These are phyloP conservation scores for Ptychobarbus kaznakovi DNA, from an alignment of 2,797 vertebrate genomes.

Conservation along the genomic window DNA sequence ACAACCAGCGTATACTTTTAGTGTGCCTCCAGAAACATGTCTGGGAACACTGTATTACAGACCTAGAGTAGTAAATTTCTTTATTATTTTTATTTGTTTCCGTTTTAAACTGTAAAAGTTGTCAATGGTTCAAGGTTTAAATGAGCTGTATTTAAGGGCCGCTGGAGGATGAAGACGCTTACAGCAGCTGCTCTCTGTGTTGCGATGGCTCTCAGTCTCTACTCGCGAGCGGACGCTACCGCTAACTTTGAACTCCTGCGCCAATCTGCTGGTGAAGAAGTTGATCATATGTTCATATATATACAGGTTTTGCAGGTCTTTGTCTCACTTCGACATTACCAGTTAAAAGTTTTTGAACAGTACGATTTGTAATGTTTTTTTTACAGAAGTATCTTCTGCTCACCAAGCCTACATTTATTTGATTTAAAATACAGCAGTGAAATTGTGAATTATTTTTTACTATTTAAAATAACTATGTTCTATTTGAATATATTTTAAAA, in stretches of 20 bases:
- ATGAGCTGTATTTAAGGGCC: background rate
- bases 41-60: background rate
- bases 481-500: too few species aligned
- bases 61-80: background rate
- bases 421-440: too few species aligned
- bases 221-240: constrained; percentile 47
- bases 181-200: constrained; percentile 63
- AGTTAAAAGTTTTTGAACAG: background rate
- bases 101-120: background rate
- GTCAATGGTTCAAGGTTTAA: background rate
- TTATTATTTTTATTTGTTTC: background rate
- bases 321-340: background rate
- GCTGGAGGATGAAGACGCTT: constrained; percentile 65
- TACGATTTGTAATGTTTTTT: background rate
- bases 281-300: background rate
- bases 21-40: background rate
- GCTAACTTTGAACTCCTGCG: constrained; percentile 49
- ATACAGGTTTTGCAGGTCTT: too few species aligned
- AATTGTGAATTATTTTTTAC: too few species aligned
- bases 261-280: constrained; percentile 67
- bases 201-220: constrained; percentile 69
- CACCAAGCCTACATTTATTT: too few species aligned
- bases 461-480: too few species aligned
- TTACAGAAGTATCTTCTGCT: too few species aligned
- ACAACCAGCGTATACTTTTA: too few species aligned